Percentiles rank a stretch among this genome's conserved stretches.
Conservation (phyloP, 1,140 invertebrate species). For the Pseudomyrmex gracilis region DNA sequence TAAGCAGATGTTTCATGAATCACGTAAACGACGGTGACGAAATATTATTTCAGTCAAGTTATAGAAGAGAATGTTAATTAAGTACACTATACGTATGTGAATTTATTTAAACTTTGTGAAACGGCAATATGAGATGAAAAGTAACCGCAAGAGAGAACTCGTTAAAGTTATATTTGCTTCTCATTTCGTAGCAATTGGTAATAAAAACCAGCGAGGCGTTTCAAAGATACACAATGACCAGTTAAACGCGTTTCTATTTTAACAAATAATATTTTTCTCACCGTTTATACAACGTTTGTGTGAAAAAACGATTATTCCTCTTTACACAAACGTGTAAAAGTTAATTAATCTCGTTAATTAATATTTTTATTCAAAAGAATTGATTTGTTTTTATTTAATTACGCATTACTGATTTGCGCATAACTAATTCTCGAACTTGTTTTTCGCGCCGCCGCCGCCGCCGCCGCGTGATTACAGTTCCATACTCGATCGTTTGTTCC, state of each 20-base stretch:
- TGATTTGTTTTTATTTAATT: neutral
- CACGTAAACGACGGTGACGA: neutral
- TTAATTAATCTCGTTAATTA: slow-evolving; percentile 8
- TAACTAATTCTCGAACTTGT: too few species aligned
- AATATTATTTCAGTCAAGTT: slow-evolving; percentile 20
- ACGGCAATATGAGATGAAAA: slow-evolving; percentile 27
- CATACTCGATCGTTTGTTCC: neutral
- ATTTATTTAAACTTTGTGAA: slow-evolving; percentile 39
- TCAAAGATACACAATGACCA: slow-evolving; percentile 5
- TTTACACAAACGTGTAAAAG: neutral
- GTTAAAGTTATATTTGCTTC: slow-evolving; percentile 26
- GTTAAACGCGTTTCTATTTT: slow-evolving; percentile 3
- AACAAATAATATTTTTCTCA: slow-evolving; percentile 1
- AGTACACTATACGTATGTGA: neutral
- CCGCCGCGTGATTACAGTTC: neutral
- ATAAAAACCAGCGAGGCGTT: slow-evolving; percentile 4
- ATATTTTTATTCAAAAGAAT: neutral
- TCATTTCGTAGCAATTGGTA: slow-evolving; percentile 36
- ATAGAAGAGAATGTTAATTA: slow-evolving; percentile 25
- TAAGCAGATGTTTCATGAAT: slow-evolving; percentile 11
- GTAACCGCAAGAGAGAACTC: slow-evolving; percentile 28
- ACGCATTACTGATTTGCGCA: neutral
- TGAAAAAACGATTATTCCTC: neutral
- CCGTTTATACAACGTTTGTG: too few species aligned
- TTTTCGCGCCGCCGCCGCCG: too few species aligned